These are phyloP conservation scores for Diplodus sargus DNA, from an alignment of 2,797 vertebrate species.

Conservation along the genomic window DNA sequence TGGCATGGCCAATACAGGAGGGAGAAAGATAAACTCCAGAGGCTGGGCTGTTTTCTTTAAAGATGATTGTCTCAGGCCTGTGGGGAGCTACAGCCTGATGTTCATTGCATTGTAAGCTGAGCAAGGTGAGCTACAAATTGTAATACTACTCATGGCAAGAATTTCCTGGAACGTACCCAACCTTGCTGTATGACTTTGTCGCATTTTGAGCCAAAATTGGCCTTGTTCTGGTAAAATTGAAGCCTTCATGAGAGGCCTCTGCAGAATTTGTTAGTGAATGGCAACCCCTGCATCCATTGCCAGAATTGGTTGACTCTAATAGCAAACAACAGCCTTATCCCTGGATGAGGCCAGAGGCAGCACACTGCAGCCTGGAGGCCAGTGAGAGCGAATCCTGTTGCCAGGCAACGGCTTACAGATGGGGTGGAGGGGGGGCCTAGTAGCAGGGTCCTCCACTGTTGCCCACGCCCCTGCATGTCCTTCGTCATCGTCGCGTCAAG, in stretches of 20 bases:
- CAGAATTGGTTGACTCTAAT: constrained; percentile 72
- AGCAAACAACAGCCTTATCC: constrained; percentile 68
- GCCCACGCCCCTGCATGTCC: constrained; percentile 69
- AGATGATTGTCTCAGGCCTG: constrained; percentile 54
- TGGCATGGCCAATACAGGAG: constrained; percentile 64
- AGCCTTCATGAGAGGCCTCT: constrained; percentile 61
- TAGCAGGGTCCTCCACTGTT: constrained; percentile 72
- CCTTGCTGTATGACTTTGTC: constrained; percentile 36
- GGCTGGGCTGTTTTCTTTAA: constrained; percentile 53
- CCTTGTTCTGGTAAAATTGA: constrained; percentile 35
- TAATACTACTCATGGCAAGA: constrained; percentile 24
- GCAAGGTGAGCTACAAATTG: constrained; percentile 27
- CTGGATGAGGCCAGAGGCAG: constrained; percentile 80
- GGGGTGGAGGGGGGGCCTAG: constrained; percentile 51
- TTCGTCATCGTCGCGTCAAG: constrained; percentile 76
- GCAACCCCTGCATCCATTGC: constrained; percentile 47
- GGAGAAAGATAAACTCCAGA: constrained; percentile 42
- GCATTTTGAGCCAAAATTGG: constrained; percentile 32
- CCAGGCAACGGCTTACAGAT: constrained; percentile 85
- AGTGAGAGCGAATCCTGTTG: constrained; percentile 82
- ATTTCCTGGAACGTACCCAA: constrained; percentile 16
- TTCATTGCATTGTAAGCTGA: constrained; percentile 32
- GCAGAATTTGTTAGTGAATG: constrained; percentile 62
- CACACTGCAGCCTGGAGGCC: constrained; percentile 81
- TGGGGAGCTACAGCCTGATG: constrained; percentile 30